Conservation (phyloP, 1,140 invertebrate species). For the Drosophila lacteicornis region DNA sequence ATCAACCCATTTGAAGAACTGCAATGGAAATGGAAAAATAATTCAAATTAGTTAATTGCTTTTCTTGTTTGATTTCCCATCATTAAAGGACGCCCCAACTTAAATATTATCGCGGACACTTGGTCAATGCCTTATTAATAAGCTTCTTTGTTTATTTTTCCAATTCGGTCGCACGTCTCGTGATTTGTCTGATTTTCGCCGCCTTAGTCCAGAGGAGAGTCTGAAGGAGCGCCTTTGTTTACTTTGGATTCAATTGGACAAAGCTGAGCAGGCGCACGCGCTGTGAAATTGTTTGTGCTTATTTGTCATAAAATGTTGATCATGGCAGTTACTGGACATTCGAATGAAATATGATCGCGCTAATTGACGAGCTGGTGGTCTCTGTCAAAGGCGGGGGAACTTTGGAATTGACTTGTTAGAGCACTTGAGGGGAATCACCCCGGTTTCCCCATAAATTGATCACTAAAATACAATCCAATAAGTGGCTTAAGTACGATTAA, state of each 20-base stretch:
- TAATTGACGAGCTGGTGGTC: constrained; percentile 45
- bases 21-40: constrained; percentile 36
- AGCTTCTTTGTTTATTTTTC: constrained; percentile 43
- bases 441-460: constrained; percentile 1
- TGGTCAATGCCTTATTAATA: constrained; percentile 18
- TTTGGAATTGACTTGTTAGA: constrained; percentile 14
- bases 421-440: neutral
- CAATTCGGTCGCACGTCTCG: constrained; percentile 24
- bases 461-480: neutral
- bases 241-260: constrained; percentile 23
- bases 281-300: constrained; percentile 32
- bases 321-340: constrained; percentile 42
- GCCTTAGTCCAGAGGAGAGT: constrained; percentile 8
- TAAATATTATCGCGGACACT: constrained; percentile 1
- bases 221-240: constrained; percentile 28
- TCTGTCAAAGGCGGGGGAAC: neutral
- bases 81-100: constrained; percentile 19
- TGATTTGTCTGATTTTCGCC: constrained; percentile 41
- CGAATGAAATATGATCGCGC: constrained; percentile 48
- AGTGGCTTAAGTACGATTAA: neutral
- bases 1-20: constrained; percentile 85
- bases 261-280: constrained; percentile 40
- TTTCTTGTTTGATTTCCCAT: constrained; percentile 4
- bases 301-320: constrained; percentile 55
- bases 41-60: neutral